A percentile compares a stretch with the other conserved stretches of the same genome.
phyloP scores from a whole-genome alignment of 2,888 invertebrate genomes.

The Ceratothoa steindachneri region DNA sequence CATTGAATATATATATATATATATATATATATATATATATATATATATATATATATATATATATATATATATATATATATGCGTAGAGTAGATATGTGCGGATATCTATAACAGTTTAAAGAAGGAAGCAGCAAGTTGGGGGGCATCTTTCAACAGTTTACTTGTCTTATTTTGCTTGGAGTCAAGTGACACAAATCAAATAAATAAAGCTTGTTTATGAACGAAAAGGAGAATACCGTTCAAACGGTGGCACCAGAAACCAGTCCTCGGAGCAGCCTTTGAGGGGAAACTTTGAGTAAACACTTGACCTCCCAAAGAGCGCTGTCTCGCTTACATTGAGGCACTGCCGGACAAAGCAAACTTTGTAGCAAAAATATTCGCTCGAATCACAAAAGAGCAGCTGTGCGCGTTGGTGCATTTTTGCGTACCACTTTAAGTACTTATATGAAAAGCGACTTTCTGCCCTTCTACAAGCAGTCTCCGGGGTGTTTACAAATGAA shows the following conservation, averaged over 20 bases:
- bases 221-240: neutral
- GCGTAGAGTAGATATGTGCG: too few relatives aligned
- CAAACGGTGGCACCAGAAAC: constrained; percentile 10
- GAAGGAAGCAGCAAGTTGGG: too few relatives aligned
- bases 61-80: too few relatives aligned
- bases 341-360: neutral
- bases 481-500: too few relatives aligned
- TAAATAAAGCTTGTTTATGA: constrained; percentile 3
- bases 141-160: neutral
- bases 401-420: too few relatives aligned
- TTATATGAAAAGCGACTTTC: too few relatives aligned
- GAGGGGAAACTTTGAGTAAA: neutral
- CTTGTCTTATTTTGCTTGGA: constrained; percentile 6
- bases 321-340: neutral
- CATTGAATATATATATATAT: too few relatives aligned
- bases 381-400: neutral
- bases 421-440: too few relatives aligned
- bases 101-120: too few relatives aligned
- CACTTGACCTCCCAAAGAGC: constrained; percentile 7
- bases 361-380: neutral
- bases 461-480: too few relatives aligned
- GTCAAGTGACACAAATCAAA: constrained; percentile 10
- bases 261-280: neutral
- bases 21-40: too few relatives aligned
- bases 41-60: too few relatives aligned